A percentile compares a stretch with the other conserved stretches of the same genome.
Conservation (phyloP, 2,797 vertebrate species). For the Megaceryle alcyon region DNA sequence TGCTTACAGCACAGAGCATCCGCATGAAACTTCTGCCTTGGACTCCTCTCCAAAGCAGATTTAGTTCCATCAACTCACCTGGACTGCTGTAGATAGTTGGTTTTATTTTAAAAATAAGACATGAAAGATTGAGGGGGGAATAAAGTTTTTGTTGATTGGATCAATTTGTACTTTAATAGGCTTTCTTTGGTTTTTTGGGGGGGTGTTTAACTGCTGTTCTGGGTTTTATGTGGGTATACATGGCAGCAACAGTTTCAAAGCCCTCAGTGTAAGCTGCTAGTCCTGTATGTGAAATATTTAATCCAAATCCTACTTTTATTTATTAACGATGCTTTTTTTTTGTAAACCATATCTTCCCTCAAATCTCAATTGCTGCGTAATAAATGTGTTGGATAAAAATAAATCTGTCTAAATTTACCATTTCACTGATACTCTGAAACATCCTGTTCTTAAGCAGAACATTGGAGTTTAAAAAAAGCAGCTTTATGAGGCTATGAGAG, state of each 20-base stretch:
- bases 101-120: background rate
- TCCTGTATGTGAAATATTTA: background rate
- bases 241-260: background rate
- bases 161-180: background rate
- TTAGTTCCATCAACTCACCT: constrained; percentile 10
- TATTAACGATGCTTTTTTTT: constrained; percentile 35
- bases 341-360: background rate
- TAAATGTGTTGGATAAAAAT: constrained; percentile 30
- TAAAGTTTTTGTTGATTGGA: background rate
- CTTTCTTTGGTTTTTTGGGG: background rate
- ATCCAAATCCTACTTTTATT: constrained; percentile 23
- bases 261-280: background rate
- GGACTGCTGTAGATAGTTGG: background rate
- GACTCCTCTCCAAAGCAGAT: background rate
- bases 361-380: background rate
- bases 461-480: background rate
- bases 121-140: background rate
- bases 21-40: background rate
- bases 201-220: background rate
- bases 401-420: constrained; percentile 26
- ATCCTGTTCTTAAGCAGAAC: constrained; percentile 26
- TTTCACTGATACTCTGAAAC: constrained; percentile 19
- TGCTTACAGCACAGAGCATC: fast-evolving
- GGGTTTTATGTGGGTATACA: background rate
- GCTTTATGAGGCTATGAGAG: background rate